Percentiles rank a stretch among this genome's conserved stretches.
Evolutionary conservation across 2,888 invertebrate genomes (phyloP).

Genomic region (Cabera pusaria): DNA sequence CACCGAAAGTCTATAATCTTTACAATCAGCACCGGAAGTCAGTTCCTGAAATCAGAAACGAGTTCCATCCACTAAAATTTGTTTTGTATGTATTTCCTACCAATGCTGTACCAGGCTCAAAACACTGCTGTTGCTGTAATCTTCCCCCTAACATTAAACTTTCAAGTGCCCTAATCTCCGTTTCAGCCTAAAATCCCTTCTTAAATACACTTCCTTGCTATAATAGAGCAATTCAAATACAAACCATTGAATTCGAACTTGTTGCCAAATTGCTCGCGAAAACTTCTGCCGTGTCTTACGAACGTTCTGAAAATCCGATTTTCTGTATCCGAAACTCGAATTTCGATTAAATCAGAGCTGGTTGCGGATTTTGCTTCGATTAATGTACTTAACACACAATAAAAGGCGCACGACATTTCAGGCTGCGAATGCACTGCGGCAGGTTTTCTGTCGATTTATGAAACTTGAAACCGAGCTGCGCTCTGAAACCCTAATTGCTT

Average conservation of each 20-base stretch:
- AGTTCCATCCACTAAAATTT: no score
- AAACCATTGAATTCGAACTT: constrained; percentile 34
- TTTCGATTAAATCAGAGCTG: constrained; percentile 44
- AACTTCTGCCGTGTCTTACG: constrained; percentile 41
- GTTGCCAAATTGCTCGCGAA: constrained; percentile 32
- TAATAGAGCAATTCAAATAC: constrained; percentile 36
- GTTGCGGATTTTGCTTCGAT: constrained; percentile 40
- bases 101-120: no score
- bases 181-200: constrained; percentile 7
- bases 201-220: constrained; percentile 16
- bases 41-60: no score
- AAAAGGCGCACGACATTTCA: constrained; percentile 54
- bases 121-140: no score
- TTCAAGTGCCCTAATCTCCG: constrained; percentile 15
- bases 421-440: no score
- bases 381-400: constrained; percentile 75
- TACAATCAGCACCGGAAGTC: no score
- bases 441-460: no score
- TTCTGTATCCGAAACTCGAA: constrained; percentile 55
- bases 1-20: no score
- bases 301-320: constrained; percentile 48
- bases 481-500: no score
- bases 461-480: no score
- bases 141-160: constrained; percentile 6
- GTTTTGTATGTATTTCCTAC: no score